These are phyloP conservation scores for Tarsius wallacei DNA, from an alignment of 2,797 vertebrate species.

Conservation along the genomic window DNA sequence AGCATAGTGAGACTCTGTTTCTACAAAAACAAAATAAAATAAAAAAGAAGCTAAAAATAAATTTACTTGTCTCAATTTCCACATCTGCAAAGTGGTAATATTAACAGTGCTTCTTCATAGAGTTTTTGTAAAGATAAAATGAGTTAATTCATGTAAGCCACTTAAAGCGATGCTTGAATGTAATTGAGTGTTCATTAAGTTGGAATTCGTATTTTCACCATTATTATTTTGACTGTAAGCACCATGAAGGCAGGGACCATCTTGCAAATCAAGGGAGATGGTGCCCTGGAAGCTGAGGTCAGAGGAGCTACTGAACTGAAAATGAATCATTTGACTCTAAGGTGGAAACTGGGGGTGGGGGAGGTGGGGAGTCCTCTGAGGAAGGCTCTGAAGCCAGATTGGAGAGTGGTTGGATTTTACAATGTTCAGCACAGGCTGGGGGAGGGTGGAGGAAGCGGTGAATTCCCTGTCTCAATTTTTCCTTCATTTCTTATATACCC, in stretches of 20 bases:
- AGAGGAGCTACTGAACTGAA: constrained; percentile 3
- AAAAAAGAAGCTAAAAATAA: too few species aligned
- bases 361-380: not conserved
- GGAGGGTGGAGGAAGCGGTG: not conserved
- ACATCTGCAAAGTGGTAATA: constrained; percentile 9
- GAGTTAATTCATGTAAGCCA: not conserved
- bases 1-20: too few species aligned
- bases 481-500: constrained; percentile 3
- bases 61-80: constrained; percentile 27
- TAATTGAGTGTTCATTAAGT: not conserved
- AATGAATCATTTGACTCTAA: not conserved
- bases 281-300: not conserved
- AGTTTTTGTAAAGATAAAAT: constrained; percentile 26
- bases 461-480: not conserved
- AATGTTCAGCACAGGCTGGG: not conserved
- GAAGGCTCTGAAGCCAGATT: not conserved
- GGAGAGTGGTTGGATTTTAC: not conserved
- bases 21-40: too few species aligned
- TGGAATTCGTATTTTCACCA: constrained; percentile 17
- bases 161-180: constrained; percentile 8
- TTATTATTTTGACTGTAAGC: constrained; percentile 40
- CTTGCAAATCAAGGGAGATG: not conserved
- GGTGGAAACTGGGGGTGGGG: not conserved
- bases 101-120: not conserved
- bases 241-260: not conserved